phyloP scores from a whole-genome alignment of 2,797 vertebrate species.

The Thaleichthys pacificus region DNA sequence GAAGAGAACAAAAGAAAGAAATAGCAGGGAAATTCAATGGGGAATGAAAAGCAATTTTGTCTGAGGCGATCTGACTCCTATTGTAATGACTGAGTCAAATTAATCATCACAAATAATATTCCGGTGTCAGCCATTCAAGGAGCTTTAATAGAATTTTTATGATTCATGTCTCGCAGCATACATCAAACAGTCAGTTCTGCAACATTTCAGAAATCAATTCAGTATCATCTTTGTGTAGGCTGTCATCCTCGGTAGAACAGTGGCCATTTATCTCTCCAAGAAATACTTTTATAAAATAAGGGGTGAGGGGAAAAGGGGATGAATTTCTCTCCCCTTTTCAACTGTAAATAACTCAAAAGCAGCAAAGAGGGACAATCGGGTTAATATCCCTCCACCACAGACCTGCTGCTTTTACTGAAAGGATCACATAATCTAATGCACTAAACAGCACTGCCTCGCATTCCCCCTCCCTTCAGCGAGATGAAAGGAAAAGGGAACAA shows the following conservation, averaged over 20 bases:
- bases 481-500: slow-evolving; percentile 41
- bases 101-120: slow-evolving; percentile 95
- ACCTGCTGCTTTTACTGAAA: slow-evolving; percentile 36
- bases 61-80: slow-evolving; percentile 83
- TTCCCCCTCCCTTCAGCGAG: slow-evolving; percentile 4
- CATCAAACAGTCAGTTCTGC: slow-evolving; percentile 87
- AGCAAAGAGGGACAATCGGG: slow-evolving; percentile 11
- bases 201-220: slow-evolving; percentile 91
- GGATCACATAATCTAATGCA: slow-evolving; percentile 38
- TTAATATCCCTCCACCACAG: not conserved
- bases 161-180: slow-evolving; percentile 87
- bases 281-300: slow-evolving; percentile 81
- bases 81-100: slow-evolving; percentile 94
- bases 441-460: slow-evolving; percentile 5
- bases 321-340: slow-evolving; percentile 27
- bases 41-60: slow-evolving; percentile 92
- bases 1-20: slow-evolving; percentile 58
- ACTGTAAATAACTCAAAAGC: slow-evolving; percentile 1
- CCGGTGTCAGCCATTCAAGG: slow-evolving; percentile 89
- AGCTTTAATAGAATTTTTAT: slow-evolving; percentile 96
- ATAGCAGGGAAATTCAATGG: slow-evolving; percentile 80
- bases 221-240: slow-evolving; percentile 90
- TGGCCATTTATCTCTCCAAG: slow-evolving; percentile 83
- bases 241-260: slow-evolving; percentile 78
- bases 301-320: slow-evolving; percentile 60